Percentiles rank a stretch among this genome's conserved stretches.
phyloP scores from a whole-genome alignment of 2,113 vertebrate species.

The Grantiella picta region DNA sequence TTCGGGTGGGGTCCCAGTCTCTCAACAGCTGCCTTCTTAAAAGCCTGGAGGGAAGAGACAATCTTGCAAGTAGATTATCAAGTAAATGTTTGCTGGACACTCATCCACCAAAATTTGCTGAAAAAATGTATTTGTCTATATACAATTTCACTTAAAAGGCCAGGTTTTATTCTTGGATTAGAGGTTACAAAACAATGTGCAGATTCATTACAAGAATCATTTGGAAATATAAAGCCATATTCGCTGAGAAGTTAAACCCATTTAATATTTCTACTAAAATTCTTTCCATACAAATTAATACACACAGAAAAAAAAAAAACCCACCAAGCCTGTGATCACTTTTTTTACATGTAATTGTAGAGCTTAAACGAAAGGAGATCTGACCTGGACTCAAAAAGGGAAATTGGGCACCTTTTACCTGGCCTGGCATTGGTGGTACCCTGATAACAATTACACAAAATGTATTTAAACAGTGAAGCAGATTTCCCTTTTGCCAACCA shows the following conservation, averaged over 20 bases:
- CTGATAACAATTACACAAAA: not conserved
- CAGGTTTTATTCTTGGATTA: slow-evolving; percentile 27
- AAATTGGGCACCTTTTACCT: not conserved
- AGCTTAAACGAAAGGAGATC: not conserved
- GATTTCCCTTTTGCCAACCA: not conserved
- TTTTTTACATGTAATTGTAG: not conserved
- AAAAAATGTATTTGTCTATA: not conserved
- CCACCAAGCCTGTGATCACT: not conserved
- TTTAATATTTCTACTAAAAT: not conserved
- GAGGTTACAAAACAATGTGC: not conserved
- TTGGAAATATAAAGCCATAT: not conserved
- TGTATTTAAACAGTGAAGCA: not conserved
- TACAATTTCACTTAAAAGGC: not conserved
- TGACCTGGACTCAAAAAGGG: not conserved
- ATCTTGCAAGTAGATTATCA: not conserved
- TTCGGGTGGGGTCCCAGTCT: not conserved
- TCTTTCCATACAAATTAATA: not conserved
- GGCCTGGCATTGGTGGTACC: rapidly evolving
- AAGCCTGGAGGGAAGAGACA: not conserved
- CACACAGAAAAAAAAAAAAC: not conserved
- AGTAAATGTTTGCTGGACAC: not conserved
- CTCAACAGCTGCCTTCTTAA: not conserved
- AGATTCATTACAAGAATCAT: not conserved
- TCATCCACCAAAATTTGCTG: not conserved
- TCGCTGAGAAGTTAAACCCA: not conserved